Conservation (phyloP, 2,113 vertebrate species). For the Oreochromis tanganicae region DNA sequence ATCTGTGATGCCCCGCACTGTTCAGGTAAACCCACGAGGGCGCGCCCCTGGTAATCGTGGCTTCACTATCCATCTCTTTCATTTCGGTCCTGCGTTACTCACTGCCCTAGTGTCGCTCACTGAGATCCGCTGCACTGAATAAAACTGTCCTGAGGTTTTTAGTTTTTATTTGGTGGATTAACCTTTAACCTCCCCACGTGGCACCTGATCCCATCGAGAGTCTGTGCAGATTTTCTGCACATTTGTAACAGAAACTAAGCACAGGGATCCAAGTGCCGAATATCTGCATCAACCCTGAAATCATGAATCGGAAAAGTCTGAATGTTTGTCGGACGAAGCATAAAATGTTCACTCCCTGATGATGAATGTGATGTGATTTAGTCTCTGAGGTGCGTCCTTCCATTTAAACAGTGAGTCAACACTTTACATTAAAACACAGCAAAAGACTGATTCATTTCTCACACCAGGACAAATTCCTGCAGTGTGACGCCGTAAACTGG, state of each 20-base stretch:
- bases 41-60: rapidly evolving
- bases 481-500: neutral
- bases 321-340: neutral
- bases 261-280: neutral
- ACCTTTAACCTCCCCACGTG: neutral
- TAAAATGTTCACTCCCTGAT: neutral
- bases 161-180: neutral
- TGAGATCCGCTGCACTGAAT: neutral
- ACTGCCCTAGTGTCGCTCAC: neutral
- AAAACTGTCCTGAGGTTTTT: neutral
- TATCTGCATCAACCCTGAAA: neutral
- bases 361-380: neutral
- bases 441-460: neutral
- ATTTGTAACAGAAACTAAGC: neutral
- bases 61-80: neutral
- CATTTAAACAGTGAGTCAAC: neutral
- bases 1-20: slow-evolving; percentile 71
- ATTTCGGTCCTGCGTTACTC: neutral
- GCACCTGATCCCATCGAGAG: rapidly evolving
- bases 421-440: neutral
- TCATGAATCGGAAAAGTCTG: neutral
- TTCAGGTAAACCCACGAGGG: slow-evolving; percentile 60
- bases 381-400: neutral
- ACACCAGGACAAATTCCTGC: neutral
- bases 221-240: neutral